Conservation (phyloP, 2,113 vertebrate genomes). For the Scatophagus argus region DNA sequence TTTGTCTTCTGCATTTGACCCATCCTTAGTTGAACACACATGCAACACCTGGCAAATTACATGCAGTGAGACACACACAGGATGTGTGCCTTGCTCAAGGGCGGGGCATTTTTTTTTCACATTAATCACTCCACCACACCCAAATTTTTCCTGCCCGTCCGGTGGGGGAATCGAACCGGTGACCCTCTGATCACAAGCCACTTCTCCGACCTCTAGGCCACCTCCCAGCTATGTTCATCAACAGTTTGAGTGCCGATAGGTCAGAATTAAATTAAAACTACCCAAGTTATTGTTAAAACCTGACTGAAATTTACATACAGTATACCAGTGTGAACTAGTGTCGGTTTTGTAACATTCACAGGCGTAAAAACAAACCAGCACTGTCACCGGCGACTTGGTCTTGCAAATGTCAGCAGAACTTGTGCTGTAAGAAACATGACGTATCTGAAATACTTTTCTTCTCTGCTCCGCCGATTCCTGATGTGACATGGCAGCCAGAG, state of each 20-base stretch:
- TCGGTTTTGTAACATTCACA: constrained; percentile 16
- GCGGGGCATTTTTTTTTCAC: no score
- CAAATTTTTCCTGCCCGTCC: no score
- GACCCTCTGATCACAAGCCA: no score
- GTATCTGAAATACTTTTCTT: constrained; percentile 13
- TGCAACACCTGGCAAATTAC: no score
- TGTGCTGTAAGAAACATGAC: constrained; percentile 22
- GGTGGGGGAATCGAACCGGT: no score
- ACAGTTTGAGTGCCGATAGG: not conserved
- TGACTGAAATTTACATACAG: not conserved
- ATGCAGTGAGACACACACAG: no score
- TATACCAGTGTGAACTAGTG: not conserved
- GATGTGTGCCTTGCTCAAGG: no score
- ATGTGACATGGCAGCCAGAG: constrained; percentile 47
- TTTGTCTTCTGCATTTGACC: no score
- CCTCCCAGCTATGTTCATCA: constrained; percentile 2
- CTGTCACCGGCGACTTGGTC: constrained; percentile 12
- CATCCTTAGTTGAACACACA: no score
- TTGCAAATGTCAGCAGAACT: constrained; percentile 14
- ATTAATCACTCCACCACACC: no score
- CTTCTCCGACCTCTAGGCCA: no score
- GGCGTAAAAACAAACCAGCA: not conserved
- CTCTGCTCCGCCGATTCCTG: constrained; percentile 29
- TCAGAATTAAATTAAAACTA: constrained; percentile 5
- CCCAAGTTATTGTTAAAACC: not conserved